Percentiles rank a stretch among this genome's conserved stretches.
These are phyloP conservation scores for Danio tinwini DNA, from an alignment of 2,797 vertebrate genomes.

Conservation along the genomic window DNA sequence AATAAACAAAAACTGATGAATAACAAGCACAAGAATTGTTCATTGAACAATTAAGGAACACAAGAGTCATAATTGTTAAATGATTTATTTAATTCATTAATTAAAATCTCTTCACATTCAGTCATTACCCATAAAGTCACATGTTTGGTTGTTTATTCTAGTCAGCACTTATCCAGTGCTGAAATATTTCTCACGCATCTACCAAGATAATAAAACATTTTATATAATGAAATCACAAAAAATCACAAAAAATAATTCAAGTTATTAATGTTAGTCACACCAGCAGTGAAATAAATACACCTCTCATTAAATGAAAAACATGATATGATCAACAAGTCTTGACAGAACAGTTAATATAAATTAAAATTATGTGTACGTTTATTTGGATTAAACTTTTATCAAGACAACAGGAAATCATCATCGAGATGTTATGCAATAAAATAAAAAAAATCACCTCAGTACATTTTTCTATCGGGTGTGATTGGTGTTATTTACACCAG, in stretches of 20 bases:
- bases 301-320: too few species aligned
- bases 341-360: too few species aligned
- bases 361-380: too few species aligned
- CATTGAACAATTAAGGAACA: neutral
- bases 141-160: neutral
- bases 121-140: neutral
- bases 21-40: neutral
- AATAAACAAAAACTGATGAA: too few species aligned
- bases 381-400: too few species aligned
- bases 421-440: too few species aligned
- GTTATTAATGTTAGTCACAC: conserved; percentile 22
- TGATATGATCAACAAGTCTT: too few species aligned
- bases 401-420: too few species aligned
- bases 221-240: neutral
- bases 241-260: too few species aligned
- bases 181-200: neutral
- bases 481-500: too few species aligned
- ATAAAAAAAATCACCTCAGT: too few species aligned
- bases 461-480: too few species aligned
- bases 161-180: neutral
- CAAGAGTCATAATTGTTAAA: neutral
- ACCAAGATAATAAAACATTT: neutral
- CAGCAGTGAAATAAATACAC: neutral
- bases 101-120: neutral
- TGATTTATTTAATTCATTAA: neutral